Conservation (phyloP, 2,113 vertebrate genomes). For the Cardinalis cardinalis region DNA sequence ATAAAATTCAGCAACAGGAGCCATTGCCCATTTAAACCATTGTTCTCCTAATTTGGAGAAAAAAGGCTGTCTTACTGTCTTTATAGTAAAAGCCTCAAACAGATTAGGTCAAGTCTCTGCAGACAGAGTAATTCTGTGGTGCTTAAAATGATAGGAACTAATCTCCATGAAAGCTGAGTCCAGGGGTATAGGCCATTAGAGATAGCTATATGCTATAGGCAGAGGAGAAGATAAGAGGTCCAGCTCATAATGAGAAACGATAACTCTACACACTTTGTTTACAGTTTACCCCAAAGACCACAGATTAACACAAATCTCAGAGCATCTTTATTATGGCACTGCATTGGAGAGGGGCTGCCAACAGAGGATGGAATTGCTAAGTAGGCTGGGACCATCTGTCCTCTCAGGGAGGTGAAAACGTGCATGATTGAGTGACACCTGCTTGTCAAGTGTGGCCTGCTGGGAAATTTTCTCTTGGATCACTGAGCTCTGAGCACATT, state of each 20-base stretch:
- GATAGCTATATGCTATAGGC: constrained; percentile 52
- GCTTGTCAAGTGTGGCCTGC: constrained; percentile 79
- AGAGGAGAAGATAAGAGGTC: constrained; percentile 61
- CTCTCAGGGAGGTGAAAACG: constrained; percentile 67
- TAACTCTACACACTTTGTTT: constrained; percentile 72
- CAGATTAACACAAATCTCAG: constrained; percentile 72
- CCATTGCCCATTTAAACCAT: constrained; percentile 40
- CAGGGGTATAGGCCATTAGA: constrained; percentile 54
- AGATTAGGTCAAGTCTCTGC: constrained; percentile 70
- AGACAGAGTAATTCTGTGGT: constrained; percentile 66
- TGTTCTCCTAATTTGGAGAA: constrained; percentile 54
- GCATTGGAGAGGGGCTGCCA: constrained; percentile 64
- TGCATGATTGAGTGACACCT: constrained; percentile 84
- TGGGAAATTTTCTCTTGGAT: constrained; percentile 78
- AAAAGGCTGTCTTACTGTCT: constrained; percentile 39
- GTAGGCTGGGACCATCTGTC: constrained; percentile 77
- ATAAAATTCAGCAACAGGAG: constrained; percentile 56
- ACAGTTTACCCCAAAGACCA: constrained; percentile 73
- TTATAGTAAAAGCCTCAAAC: constrained; percentile 55
- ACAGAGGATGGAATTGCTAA: constrained; percentile 76
- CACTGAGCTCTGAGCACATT: constrained; percentile 74
- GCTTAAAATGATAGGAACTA: constrained; percentile 65
- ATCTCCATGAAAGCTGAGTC: constrained; percentile 66
- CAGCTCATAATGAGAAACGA: constrained; percentile 66
- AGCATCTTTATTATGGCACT: constrained; percentile 68